Evolutionary conservation across 2,888 invertebrate species (phyloP), one percentile per base, ranked within the genome.

Genomic region (Loripinus fragilis): DNA sequence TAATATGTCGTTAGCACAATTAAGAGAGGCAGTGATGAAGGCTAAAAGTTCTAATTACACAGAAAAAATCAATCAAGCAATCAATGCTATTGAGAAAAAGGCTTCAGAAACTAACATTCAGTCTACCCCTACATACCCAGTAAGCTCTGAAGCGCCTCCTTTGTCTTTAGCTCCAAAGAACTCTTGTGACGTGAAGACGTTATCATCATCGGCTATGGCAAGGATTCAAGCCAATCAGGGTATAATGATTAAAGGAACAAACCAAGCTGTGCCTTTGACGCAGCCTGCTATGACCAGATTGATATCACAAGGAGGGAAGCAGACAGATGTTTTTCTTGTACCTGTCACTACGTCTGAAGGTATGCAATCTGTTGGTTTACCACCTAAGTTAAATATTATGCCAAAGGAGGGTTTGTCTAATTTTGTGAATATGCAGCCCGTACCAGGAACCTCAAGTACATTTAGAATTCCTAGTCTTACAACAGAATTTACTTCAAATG

Each of bases 221-320:
- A 52, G 81, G 42, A 75, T 81, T n/a, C 76, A 78, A 42, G 23
- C 74, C 0, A 81, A 81, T 71, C 81, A 81, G 60, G 81, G 81
- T n/a, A 35, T 78, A 33, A 35, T 65, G 5, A 65, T 65, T n/a
- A 35, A 35, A 33, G 35, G 65, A 12, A 41, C 3, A 25, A n/a
- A 12, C 7, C 50, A 50, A n/a, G 7, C 8, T 50, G 67, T 73
- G 20, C 33, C 67, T 33, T 10, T 42, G 12, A 25, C 25, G 1
- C 50, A n/a, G 38, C 50, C 55, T 28, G 25, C 20, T 8, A 20
- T 30, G 35, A 33, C 65, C 30, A 30, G 65, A 17, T 5, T 65
- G n/a, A 33, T 38, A 17, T 5, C 55, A 25, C 55, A 55, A 28
- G 55, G 55, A 71, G 60, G 60, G 23, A 48, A 48, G 2, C 70